Conservation (phyloP, 2,888 invertebrate species). For the Melanostoma mellinum region DNA sequence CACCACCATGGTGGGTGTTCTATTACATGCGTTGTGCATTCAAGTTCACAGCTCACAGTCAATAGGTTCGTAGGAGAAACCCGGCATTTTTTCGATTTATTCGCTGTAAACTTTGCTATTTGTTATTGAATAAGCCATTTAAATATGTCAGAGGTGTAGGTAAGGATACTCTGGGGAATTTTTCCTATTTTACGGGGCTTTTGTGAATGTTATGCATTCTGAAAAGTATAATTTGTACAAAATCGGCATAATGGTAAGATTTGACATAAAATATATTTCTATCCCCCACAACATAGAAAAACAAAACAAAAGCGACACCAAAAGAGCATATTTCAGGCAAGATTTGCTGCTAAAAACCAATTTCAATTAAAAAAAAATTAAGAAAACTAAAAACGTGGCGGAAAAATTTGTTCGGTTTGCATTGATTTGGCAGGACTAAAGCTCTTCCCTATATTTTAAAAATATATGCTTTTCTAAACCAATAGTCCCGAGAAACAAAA, state of each 20-base stretch:
- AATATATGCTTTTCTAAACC: conserved; percentile 62
- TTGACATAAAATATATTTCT: conserved; percentile 24
- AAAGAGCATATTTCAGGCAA: conserved; percentile 44
- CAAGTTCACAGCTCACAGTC: conserved; percentile 66
- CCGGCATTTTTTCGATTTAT: conserved; percentile 32
- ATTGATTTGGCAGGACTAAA: conserved; percentile 68
- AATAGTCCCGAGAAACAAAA: conserved; percentile 59
- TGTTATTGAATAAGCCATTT: conserved; percentile 52
- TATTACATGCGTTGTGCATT: conserved; percentile 56
- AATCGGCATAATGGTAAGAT: conserved; percentile 49
- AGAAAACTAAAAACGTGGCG: conserved; percentile 43
- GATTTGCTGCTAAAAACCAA: conserved; percentile 37
- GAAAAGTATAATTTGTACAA: conserved; percentile 69
- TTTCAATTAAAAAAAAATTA: conserved; percentile 13
- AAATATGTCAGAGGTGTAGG: conserved; percentile 40
- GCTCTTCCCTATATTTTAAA: conserved; percentile 55
- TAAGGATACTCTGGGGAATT: conserved; percentile 67
- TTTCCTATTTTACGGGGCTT: conserved; percentile 63
- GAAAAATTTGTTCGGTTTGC: conserved; percentile 35
- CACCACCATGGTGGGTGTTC: conserved; percentile 35
- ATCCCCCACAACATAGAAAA: conserved; percentile 50
- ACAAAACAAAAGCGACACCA: conserved; percentile 44
- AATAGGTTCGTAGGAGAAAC: conserved; percentile 53
- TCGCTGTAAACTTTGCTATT: conserved; percentile 27
- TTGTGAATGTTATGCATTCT: conserved; percentile 72